Base-by-base conservation (phyloP, 2,797 vertebrate genomes). In the Diglossa cyanea region DNA sequence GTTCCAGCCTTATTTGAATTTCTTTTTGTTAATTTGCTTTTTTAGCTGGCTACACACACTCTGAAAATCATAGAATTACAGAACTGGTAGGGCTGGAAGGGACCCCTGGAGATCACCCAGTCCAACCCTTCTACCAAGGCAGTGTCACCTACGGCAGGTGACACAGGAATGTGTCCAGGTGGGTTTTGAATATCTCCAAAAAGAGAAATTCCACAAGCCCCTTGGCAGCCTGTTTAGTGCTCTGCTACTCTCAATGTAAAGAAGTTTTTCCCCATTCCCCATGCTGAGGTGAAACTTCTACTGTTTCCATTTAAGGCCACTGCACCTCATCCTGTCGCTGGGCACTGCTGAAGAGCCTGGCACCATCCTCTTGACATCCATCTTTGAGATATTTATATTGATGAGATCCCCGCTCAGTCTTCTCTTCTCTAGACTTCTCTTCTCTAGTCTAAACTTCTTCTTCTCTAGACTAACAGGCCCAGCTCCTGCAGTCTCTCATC, bases 311-410 rank as follows among this genome's bases (percentile, higher is more conserved):
- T 70, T 58, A 51, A 17, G 15, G 50, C 33, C 19, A 40, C 1
- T 45, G 14, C 12, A 63, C 44, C 37, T 58, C 0, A 0, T 63
- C 28, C n/a, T 70, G 14, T 39, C 0, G 0, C 50, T 25, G n/a
- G 42, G 31, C 11, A 44, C 3, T 24, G 39, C 13, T 6, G 7
- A 14, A 35, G 48, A 68, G 54, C 37, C 40, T 54, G 35, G 31
- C 25, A 74, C 20, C 30, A 47, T 31, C 42, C 23, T 62, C 24
- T 9, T 30, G n/a, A 15, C 24, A 71, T 2, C 11, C 39, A 25
- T 4, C 30, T 30, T 7, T 39, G 37, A 57, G 44, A 31, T 44
- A 57, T 19, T 39, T 39, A 1, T 12, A 45, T 23, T 23, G 39
- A 83, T 45, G 51, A 53, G 30, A 57, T 23, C 15, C 10, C 10